Percentiles rank a stretch among this genome's conserved stretches.
These are phyloP conservation scores for Uloborus diversus DNA, from an alignment of 1,140 invertebrate species.

Conservation along the genomic window DNA sequence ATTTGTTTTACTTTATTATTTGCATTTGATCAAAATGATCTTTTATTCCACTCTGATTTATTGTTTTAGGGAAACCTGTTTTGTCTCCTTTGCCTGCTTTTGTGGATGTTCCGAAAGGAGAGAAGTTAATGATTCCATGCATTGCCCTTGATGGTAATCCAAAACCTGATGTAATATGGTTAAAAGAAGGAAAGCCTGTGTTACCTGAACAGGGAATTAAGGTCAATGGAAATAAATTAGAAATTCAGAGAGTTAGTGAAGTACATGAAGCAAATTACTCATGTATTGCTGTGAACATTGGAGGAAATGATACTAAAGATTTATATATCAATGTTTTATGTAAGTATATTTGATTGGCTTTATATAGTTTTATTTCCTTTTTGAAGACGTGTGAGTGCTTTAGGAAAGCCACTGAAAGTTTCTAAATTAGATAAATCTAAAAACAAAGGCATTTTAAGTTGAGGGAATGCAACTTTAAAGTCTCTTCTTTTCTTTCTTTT, in stretches of 20 bases:
- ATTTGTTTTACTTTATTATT: too few species aligned
- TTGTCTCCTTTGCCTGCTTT: slow-evolving; percentile 17
- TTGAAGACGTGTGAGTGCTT: too few species aligned
- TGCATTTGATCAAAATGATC: too few species aligned
- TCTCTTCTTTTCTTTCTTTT: too few species aligned
- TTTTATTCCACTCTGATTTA: too few species aligned
- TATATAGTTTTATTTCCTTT: too few species aligned
- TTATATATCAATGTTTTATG: slow-evolving; percentile 65
- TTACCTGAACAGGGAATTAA: slow-evolving; percentile 23
- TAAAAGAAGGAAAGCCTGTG: slow-evolving; percentile 42
- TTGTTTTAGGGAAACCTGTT: slow-evolving; percentile 14
- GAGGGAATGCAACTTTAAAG: too few species aligned
- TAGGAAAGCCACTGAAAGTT: too few species aligned
- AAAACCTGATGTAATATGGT: slow-evolving; percentile 53
- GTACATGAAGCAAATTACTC: slow-evolving; percentile 65
- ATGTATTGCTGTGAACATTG: slow-evolving; percentile 66
- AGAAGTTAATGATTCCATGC: slow-evolving; percentile 16
- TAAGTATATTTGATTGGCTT: too few species aligned
- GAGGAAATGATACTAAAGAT: slow-evolving; percentile 65
- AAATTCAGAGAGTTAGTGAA: slow-evolving; percentile 24
- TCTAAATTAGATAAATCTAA: too few species aligned
- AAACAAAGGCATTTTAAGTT: too few species aligned
- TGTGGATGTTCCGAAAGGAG: slow-evolving; percentile 16
- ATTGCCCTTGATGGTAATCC: slow-evolving; percentile 55
- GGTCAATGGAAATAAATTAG: slow-evolving; percentile 20